These are phyloP conservation scores for Steinernema scapterisci DNA, from an alignment of 2,888 invertebrate species.

Conservation along the genomic window DNA sequence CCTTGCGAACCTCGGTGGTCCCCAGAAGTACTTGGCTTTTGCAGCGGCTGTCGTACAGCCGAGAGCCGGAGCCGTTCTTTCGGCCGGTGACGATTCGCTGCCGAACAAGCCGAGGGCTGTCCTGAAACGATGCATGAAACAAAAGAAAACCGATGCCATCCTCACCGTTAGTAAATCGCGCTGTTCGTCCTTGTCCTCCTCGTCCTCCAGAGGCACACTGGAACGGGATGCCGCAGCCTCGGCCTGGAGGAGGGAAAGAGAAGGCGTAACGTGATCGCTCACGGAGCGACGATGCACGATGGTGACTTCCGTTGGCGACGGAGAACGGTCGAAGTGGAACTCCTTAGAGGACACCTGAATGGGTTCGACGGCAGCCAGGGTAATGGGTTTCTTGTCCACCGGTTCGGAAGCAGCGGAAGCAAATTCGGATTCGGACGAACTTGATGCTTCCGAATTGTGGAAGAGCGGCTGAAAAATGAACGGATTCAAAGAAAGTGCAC, in stretches of 20 bases:
- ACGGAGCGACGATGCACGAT: slow-evolving; percentile 22
- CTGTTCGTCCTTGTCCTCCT: slow-evolving; percentile 10
- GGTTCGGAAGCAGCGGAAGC: not conserved
- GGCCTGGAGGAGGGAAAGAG: slow-evolving; percentile 2
- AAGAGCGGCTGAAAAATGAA: slow-evolving; percentile 6
- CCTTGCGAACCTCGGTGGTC: not conserved
- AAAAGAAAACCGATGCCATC: not conserved
- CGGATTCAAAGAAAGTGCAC: not conserved
- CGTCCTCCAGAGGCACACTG: not conserved
- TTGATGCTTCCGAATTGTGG: slow-evolving; percentile 20
- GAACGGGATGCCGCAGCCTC: not conserved
- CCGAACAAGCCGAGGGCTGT: slow-evolving; percentile 10
- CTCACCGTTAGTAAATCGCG: not conserved
- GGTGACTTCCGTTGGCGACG: not conserved
- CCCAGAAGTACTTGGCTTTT: slow-evolving; percentile 25
- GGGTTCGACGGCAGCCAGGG: not conserved
- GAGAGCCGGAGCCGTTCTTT: not conserved
- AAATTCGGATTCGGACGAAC: slow-evolving; percentile 10
- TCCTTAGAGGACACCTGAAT: slow-evolving; percentile 8
- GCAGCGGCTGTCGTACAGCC: slow-evolving; percentile 18
- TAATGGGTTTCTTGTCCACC: no score
- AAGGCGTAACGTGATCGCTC: slow-evolving; percentile 13
- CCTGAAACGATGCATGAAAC: not conserved
- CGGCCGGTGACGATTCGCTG: slow-evolving; percentile 20
- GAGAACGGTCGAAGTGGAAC: slow-evolving; percentile 1